Evolutionary conservation across 2,113 vertebrate genomes (phyloP).

Genomic region (Neogale vison): DNA sequence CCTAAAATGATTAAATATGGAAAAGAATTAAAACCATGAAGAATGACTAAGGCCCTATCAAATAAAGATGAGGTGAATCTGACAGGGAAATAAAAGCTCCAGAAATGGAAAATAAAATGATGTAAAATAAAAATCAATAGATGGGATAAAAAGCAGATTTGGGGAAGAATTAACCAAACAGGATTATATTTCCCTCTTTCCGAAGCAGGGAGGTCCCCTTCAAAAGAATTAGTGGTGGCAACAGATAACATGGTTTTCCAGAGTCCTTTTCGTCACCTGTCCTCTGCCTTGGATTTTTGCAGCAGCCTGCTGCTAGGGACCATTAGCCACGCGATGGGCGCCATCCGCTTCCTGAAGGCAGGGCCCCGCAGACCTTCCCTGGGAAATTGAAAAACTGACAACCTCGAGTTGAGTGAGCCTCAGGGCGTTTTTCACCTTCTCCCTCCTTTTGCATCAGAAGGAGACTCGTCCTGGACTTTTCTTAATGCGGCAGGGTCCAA

Average conservation of each 20-base stretch:
- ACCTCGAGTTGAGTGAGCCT: not conserved
- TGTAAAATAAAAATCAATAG: not conserved
- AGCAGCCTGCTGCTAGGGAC: not conserved
- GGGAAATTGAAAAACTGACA: not conserved
- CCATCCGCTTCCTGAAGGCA: not conserved
- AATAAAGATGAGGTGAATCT: not conserved
- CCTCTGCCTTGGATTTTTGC: no score
- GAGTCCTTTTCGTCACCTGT: no score
- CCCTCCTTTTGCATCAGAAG: not conserved
- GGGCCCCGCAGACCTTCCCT: not conserved
- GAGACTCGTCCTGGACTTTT: not conserved
- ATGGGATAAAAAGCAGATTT: not conserved
- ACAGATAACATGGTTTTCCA: fast-evolving
- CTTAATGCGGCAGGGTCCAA: not conserved
- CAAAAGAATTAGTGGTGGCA: not conserved
- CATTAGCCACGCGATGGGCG: fast-evolving
- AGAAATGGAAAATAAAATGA: not conserved
- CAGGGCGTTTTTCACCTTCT: not conserved
- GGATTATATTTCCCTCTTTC: not conserved
- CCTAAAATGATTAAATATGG: not conserved
- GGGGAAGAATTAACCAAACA: not conserved
- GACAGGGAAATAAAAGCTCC: not conserved
- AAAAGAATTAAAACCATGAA: not conserved
- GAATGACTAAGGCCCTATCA: not conserved
- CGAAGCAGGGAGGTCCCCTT: not conserved